phyloP scores from a whole-genome alignment of 53 echinoderm and acorn worm species.

The Antedon mediterranea region DNA sequence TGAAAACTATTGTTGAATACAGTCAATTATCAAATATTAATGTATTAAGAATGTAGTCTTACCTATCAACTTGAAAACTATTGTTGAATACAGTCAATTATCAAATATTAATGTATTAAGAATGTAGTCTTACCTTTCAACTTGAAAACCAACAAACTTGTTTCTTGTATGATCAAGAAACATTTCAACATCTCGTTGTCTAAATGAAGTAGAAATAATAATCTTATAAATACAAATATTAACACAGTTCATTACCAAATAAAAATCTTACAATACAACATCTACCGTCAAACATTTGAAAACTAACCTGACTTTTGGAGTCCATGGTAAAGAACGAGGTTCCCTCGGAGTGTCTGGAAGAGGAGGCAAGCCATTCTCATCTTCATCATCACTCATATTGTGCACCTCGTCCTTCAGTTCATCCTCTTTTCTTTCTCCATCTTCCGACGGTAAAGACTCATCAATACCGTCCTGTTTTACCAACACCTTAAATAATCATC shows the following conservation, averaged over 20 bases:
- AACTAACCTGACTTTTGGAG: conserved; percentile 84
- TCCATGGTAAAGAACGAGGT: conserved; percentile 65
- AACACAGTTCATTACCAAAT: too few relatives aligned
- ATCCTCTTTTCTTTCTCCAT: conserved; percentile 49
- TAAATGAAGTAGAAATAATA: conserved; percentile 17
- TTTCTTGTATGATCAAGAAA: conserved; percentile 94
- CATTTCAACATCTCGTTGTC: conserved; percentile 82
- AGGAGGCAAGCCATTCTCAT: conserved; percentile 58
- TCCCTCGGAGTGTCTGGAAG: conserved; percentile 80
- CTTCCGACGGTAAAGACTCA: conserved; percentile 66
- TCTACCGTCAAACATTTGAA: not conserved
- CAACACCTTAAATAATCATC: conserved; percentile 2
- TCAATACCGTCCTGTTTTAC: conserved; percentile 97
- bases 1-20: too few relatives aligned
- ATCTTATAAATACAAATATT: too few relatives aligned
- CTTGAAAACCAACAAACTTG: conserved; percentile 97
- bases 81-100: too few relatives aligned
- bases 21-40: too few relatives aligned
- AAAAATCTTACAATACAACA: too few relatives aligned
- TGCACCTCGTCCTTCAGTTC: conserved; percentile 39
- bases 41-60: too few relatives aligned
- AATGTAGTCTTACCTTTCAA: conserved; percentile 47
- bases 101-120: too few relatives aligned
- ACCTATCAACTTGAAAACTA: too few relatives aligned
- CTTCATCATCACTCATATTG: conserved; percentile 66